phyloP scores from a whole-genome alignment of 2,888 invertebrate genomes.

The Meandrusa payeni region DNA sequence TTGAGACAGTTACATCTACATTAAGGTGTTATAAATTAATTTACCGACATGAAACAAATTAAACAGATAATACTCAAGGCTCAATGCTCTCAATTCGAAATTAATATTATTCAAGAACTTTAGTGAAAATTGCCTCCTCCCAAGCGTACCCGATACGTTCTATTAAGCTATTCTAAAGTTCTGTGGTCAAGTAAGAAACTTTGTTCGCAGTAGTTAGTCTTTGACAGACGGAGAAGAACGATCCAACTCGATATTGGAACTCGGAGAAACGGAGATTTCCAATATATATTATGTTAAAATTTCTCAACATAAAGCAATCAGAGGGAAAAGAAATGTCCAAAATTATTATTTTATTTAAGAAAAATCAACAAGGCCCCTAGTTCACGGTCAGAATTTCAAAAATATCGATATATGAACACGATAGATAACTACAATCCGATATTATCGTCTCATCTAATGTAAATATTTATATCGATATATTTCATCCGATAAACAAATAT shows the following conservation, averaged over 20 bases:
- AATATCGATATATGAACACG: no score
- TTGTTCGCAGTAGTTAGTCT: conserved; percentile 11
- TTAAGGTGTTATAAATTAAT: no score
- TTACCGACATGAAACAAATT: background rate
- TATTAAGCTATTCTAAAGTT: conserved; percentile 23
- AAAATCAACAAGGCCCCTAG: no score
- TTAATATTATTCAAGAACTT: conserved; percentile 16
- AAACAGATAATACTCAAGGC: background rate
- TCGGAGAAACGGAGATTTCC: background rate
- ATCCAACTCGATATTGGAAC: conserved; percentile 13
- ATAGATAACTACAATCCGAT: no score
- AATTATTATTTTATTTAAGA: no score
- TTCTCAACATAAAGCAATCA: no score
- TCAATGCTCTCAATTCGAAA: conserved; percentile 1
- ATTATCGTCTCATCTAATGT: no score
- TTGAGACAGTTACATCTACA: no score
- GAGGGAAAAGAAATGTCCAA: no score
- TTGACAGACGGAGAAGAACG: conserved; percentile 10
- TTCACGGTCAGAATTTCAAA: no score
- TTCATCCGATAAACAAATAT: no score
- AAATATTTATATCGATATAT: no score
- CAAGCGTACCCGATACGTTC: conserved; percentile 9
- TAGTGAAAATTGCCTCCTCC: conserved; percentile 8
- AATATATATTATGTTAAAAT: background rate
- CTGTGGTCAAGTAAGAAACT: conserved; percentile 20